Percentiles rank a stretch among this genome's conserved stretches.
Conservation (phyloP, 2,113 vertebrate genomes). For the Alces alces region DNA sequence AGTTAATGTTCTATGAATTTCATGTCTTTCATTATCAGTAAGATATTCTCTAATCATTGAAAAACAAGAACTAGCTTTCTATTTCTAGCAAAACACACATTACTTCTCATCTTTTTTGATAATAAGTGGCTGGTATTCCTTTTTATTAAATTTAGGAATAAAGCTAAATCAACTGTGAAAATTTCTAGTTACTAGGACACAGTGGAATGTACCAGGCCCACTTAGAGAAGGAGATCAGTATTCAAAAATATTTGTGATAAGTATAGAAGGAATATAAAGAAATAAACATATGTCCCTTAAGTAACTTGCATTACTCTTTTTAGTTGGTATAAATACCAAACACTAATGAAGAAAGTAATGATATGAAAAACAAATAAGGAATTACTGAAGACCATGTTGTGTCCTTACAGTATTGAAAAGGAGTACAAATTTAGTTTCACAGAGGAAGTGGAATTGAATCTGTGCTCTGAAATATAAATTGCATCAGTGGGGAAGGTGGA, state of each 20-base stretch:
- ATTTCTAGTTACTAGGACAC: not conserved
- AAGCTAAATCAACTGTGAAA: not conserved
- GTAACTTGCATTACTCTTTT: not conserved
- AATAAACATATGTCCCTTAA: not conserved
- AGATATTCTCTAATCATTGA: not conserved
- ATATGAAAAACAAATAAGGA: not conserved
- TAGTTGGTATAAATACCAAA: not conserved
- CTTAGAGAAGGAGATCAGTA: not conserved
- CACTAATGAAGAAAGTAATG: not conserved
- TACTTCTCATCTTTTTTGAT: not conserved
- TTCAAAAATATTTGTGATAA: not conserved
- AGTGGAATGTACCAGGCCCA: not conserved
- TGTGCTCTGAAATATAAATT: not conserved
- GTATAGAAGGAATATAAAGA: not conserved
- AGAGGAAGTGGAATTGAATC: not conserved
- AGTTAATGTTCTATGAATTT: not conserved
- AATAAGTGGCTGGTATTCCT: not conserved
- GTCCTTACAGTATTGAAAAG: not conserved
- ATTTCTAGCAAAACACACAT: constrained; percentile 1
- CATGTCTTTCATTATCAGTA: not conserved
- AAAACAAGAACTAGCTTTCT: constrained; percentile 8
- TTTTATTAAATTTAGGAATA: not conserved
- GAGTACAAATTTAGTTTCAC: not conserved
- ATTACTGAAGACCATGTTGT: not conserved
- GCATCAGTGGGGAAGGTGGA: not conserved